Conservation (phyloP, 2,797 vertebrate species). For the Smutsia temminckii region DNA sequence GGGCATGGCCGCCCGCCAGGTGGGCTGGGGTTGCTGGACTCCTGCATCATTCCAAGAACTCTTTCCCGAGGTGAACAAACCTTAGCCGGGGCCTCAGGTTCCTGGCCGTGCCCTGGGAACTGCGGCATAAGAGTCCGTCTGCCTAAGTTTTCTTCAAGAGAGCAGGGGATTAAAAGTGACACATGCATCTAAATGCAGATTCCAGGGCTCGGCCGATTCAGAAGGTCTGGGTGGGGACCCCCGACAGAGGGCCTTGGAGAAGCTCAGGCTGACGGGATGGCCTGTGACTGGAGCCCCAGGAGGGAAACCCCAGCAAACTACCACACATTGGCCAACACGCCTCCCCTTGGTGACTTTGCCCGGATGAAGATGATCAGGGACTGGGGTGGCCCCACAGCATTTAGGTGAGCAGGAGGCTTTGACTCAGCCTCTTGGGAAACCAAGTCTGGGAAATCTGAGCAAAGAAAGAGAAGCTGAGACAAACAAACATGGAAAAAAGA, state of each 20-base stretch:
- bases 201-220: neutral
- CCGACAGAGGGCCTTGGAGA: neutral
- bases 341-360: accelerated
- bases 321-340: too few relatives aligned
- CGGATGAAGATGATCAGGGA: neutral
- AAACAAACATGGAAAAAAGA: constrained; percentile 29
- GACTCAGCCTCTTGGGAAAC: neutral
- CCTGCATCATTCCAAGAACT: neutral
- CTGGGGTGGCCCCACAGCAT: accelerated
- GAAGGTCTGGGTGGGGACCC: neutral
- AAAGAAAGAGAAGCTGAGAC: neutral
- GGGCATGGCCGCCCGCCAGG: neutral
- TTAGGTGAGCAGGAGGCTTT: neutral
- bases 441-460: neutral
- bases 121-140: too few relatives aligned
- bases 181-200: too few relatives aligned
- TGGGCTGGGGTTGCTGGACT: neutral
- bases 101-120: too few relatives aligned
- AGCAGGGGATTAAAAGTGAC: accelerated
- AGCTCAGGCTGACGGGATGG: neutral
- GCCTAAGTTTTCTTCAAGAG: neutral
- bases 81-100: accelerated
- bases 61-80: neutral
- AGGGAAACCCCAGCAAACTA: accelerated
- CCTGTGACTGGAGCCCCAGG: neutral